phyloP scores from a whole-genome alignment of 2,888 invertebrate genomes.

The Apotomis turbidana region DNA sequence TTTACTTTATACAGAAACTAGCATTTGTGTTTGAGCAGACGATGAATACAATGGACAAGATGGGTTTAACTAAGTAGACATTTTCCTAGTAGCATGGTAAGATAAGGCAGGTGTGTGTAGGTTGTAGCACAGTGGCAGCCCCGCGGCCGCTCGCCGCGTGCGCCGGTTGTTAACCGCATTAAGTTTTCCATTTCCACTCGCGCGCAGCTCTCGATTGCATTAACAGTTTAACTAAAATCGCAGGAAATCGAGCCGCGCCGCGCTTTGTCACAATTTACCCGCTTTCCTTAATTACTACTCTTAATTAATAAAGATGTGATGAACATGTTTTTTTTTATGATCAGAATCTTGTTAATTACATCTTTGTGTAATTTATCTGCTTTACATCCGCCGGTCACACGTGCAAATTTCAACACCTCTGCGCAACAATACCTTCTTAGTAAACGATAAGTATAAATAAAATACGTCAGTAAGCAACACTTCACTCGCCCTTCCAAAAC shows the following conservation, averaged over 20 bases:
- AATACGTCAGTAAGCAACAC: background rate
- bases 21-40: too few species aligned
- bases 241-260: conserved; percentile 25
- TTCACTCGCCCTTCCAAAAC: background rate
- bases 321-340: background rate
- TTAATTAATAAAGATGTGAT: background rate
- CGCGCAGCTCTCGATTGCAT: conserved; percentile 42
- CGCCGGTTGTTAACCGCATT: conserved; percentile 60
- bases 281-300: background rate
- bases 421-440: conserved; percentile 16
- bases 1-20: too few species aligned
- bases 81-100: too few species aligned
- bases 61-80: background rate
- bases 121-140: too few species aligned
- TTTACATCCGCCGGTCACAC: conserved; percentile 22
- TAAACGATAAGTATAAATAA: background rate
- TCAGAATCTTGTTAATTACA: background rate
- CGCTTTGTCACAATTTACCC: conserved; percentile 7
- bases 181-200: conserved; percentile 73
- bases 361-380: conserved; percentile 35
- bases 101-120: background rate
- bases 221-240: conserved; percentile 39
- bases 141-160: conserved; percentile 31
- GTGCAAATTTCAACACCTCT: conserved; percentile 33
- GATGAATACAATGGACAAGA: background rate